Conservation (phyloP, 2,797 vertebrate genomes). For the Calcarius lapponicus region DNA sequence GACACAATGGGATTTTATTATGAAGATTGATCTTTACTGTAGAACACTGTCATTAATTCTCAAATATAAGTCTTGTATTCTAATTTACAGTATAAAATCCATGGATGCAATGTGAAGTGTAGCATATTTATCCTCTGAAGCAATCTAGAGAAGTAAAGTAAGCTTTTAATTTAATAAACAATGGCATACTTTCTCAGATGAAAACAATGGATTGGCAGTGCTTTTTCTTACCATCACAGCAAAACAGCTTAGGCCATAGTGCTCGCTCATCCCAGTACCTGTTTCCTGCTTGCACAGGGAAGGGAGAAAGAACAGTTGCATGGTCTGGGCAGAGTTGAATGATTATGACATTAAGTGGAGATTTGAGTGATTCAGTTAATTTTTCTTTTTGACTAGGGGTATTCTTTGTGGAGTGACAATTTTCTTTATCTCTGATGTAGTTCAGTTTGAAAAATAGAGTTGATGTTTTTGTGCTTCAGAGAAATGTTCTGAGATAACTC, state of each 20-base stretch:
- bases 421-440: not conserved
- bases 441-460: not conserved
- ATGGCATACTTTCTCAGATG: not conserved
- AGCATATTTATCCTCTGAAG: not conserved
- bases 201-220: not conserved
- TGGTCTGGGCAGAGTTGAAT: not conserved
- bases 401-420: not conserved
- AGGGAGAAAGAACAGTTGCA: not conserved
- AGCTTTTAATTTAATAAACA: not conserved
- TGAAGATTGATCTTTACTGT: not conserved
- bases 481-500: not conserved
- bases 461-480: not conserved
- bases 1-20: not conserved
- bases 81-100: not conserved
- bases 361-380: not conserved
- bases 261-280: not conserved
- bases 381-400: not conserved
- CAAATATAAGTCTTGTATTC: not conserved
- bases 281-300: not conserved
- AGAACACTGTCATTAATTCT: not conserved
- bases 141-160: not conserved
- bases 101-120: not conserved
- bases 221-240: not conserved
- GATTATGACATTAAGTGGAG: not conserved
- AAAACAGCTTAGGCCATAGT: not conserved